These are phyloP conservation scores for Amphiprion ocellaris DNA, from an alignment of 2,113 vertebrate species.

Conservation along the genomic window DNA sequence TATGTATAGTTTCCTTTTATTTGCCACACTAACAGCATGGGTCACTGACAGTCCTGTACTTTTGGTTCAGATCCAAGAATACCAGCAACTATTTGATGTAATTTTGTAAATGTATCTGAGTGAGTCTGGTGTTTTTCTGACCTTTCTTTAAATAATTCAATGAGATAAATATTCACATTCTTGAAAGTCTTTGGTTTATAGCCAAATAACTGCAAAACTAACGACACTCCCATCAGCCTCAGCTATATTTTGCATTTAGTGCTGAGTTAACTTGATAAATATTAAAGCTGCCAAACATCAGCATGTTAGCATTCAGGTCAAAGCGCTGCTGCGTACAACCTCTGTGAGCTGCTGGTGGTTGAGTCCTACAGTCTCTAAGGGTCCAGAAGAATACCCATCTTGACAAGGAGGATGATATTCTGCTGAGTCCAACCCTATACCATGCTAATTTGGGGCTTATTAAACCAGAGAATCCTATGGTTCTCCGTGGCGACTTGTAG, in stretches of 20 bases:
- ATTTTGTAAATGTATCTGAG: too few species aligned
- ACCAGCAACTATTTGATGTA: too few species aligned
- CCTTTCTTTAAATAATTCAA: too few species aligned
- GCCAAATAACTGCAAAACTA: too few species aligned
- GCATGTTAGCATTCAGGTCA: neutral
- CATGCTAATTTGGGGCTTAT: neutral
- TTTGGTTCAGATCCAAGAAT: too few species aligned
- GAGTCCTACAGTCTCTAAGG: neutral
- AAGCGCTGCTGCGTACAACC: neutral
- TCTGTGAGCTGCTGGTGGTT: neutral
- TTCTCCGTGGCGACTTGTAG: slow-evolving; percentile 37
- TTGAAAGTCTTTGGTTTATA: neutral
- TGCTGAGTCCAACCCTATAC: slow-evolving; percentile 3
- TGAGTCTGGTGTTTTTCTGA: too few species aligned
- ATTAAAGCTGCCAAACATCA: too few species aligned
- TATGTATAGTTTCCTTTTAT: too few species aligned
- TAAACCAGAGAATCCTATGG: slow-evolving; percentile 16
- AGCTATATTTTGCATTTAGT: neutral
- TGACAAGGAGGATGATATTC: neutral
- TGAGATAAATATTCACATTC: neutral
- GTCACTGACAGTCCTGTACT: too few species aligned
- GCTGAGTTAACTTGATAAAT: too few species aligned
- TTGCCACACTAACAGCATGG: too few species aligned
- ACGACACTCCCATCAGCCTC: neutral
- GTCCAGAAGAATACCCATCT: neutral